A percentile compares a stretch with the other conserved stretches of the same genome.
Conservation (phyloP, 2,797 vertebrate species). For the Tapera naevia region DNA sequence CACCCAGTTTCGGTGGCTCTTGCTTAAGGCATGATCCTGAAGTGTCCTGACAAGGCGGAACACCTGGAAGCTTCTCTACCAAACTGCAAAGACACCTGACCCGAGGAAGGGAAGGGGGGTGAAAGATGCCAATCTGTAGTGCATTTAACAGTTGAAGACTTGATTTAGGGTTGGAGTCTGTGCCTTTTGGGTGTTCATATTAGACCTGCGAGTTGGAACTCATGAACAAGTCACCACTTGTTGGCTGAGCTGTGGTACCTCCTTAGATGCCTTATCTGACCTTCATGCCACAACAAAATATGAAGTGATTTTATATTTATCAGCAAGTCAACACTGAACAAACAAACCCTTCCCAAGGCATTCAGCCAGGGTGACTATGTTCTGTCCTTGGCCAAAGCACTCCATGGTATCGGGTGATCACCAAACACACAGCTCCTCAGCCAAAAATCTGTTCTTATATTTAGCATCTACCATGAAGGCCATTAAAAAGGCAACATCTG, state of each 20-base stretch:
- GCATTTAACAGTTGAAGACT: background rate
- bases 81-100: background rate
- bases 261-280: background rate
- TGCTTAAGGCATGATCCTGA: background rate
- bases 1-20: background rate
- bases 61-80: background rate
- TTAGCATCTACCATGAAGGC: background rate
- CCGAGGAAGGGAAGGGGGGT: background rate
- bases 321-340: background rate
- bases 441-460: background rate
- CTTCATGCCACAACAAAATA: background rate
- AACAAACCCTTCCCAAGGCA: background rate
- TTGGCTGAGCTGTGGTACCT: background rate
- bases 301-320: background rate
- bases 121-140: background rate
- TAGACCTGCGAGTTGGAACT: background rate
- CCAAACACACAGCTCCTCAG: background rate
- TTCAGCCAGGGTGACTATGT: background rate
- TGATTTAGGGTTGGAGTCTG: background rate
- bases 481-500: background rate
- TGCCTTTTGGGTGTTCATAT: background rate
- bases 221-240: background rate
- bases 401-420: fast-evolving
- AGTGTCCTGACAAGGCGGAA: background rate
- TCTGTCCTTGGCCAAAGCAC: background rate